Base-by-base conservation (phyloP, 2,888 invertebrate species). In the Scotopteryx bipunctaria region DNA sequence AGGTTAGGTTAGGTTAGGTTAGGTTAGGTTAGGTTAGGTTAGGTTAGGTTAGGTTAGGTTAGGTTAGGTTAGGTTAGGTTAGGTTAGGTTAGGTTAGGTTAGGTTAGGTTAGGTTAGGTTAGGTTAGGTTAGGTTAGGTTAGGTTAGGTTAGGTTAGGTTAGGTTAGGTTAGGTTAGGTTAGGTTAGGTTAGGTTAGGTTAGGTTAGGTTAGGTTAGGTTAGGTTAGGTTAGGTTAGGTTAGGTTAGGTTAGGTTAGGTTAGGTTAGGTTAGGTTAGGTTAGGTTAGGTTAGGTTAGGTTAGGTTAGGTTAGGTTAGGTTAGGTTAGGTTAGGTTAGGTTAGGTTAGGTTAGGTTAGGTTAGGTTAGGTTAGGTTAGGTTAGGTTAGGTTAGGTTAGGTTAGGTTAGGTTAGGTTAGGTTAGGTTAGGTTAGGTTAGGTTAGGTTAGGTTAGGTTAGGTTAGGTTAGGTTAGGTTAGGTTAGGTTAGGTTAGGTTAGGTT, bases 391-490 rank as follows among this genome's bases (percentile, higher is more conserved):
- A 47, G 40, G 40, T 47, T 47, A 41, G 35, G 29, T 35, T 35
- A 48, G 48, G 48, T 48, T 48, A 48, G 48, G 48, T 48, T 48
- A 48, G 48, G 48, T 48, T 48, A 48, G 48, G 48, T 48, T 48
- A 41, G 48, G 48, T 41, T 41, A 48, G 48, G 48, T 48, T 48
- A 48, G 47, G 47, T 48, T 48, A 48, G 47, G 47, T 48, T 48
- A 42, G 41, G 47, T 47, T 47, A 47, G 47, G 47, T 47, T 47
- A 47, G 48, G 48, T 48, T 48, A 48, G 48, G 48, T 48, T 48
- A 53, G 52, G 52, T 53, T 53, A n/a, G 53, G 53, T 54, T 54
- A 54, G 53, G 53, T 54, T 54, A 54, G 53, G 53, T 54, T 54
- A 54, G 53, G 53, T 48, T 47, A 48, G 53, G 51, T 45, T 51